A percentile compares a stretch with the other conserved stretches of the same genome.
phyloP scores from a whole-genome alignment of 2,113 vertebrate species.

The Lepus americanus region DNA sequence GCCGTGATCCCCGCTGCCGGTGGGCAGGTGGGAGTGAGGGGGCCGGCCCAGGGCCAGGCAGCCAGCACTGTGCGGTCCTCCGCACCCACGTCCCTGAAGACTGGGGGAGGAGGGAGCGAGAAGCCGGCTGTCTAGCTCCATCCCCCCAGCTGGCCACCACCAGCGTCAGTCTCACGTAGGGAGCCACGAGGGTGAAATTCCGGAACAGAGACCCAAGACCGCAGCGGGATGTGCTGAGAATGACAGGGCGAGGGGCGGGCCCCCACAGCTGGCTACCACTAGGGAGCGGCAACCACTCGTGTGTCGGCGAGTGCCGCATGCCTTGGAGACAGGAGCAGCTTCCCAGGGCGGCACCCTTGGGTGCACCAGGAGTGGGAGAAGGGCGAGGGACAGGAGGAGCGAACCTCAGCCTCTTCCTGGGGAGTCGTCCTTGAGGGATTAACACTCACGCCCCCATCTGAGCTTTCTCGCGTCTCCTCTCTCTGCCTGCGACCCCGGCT shows the following conservation, averaged over 20 bases:
- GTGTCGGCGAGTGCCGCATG: not conserved
- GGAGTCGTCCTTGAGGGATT: accelerated
- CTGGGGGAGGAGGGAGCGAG: not conserved
- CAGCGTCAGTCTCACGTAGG: no score
- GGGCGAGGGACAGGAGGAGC: not conserved
- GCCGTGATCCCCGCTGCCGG: accelerated
- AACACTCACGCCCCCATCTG: accelerated
- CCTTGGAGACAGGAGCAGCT: no score
- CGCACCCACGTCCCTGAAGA: not conserved
- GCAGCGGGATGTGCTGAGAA: no score
- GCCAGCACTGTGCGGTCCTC: not conserved
- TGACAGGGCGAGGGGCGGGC: not conserved
- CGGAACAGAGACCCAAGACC: no score
- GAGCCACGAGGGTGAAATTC: not conserved
- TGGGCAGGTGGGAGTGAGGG: no score
- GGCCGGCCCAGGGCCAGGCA: no score
- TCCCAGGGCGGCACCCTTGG: no score
- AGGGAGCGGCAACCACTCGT: not conserved
- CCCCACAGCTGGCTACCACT: no score
- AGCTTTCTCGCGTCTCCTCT: accelerated
- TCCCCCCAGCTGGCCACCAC: not conserved
- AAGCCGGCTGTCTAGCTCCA: not conserved
- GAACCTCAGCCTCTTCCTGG: not conserved
- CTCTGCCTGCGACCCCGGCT: not conserved
- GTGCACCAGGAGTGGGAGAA: no score